A percentile compares a stretch with the other conserved stretches of the same genome.
phyloP scores from a whole-genome alignment of 1,140 invertebrate genomes.

The Drosophila takahashii region DNA sequence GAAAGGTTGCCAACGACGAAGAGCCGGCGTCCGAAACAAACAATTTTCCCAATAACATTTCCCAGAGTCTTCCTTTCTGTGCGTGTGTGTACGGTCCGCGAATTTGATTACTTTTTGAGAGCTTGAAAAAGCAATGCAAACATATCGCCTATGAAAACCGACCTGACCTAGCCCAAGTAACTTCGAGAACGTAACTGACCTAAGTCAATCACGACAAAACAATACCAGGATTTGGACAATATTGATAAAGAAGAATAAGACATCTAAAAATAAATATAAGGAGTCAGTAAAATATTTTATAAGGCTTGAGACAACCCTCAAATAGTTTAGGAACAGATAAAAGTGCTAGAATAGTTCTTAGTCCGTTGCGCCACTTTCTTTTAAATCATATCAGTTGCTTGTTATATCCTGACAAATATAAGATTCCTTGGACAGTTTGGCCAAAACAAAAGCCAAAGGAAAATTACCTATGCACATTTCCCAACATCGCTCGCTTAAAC shows the following conservation, averaged over 20 bases:
- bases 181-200: slow-evolving; percentile 50
- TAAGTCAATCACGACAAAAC: slow-evolving; percentile 23
- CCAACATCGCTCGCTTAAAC: slow-evolving; percentile 83
- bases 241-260: slow-evolving; percentile 12
- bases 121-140: slow-evolving; percentile 3
- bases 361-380: slow-evolving; percentile 7
- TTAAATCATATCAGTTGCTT: slow-evolving; percentile 52
- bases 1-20: slow-evolving; percentile 80
- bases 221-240: slow-evolving; percentile 23
- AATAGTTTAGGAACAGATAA: slow-evolving; percentile 4
- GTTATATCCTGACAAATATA: slow-evolving; percentile 1
- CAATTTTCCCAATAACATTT: slow-evolving; percentile 49
- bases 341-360: slow-evolving; percentile 26
- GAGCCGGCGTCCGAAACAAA: slow-evolving; percentile 65
- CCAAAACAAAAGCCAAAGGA: slow-evolving; percentile 8
- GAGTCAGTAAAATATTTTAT: slow-evolving; percentile 4
- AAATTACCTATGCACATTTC: slow-evolving; percentile 26
- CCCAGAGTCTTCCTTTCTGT: slow-evolving; percentile 25
- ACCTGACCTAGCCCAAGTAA: slow-evolving; percentile 64
- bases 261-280: slow-evolving; percentile 28
- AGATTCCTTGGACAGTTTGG: slow-evolving; percentile 1
- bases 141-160: slow-evolving; percentile 36
- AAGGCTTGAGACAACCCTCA: neutral
- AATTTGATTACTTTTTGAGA: slow-evolving; percentile 1
- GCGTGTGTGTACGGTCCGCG: slow-evolving; percentile 31